phyloP scores from a whole-genome alignment of 92 coral and sea anemone species.

The Meandrina meandrites region DNA sequence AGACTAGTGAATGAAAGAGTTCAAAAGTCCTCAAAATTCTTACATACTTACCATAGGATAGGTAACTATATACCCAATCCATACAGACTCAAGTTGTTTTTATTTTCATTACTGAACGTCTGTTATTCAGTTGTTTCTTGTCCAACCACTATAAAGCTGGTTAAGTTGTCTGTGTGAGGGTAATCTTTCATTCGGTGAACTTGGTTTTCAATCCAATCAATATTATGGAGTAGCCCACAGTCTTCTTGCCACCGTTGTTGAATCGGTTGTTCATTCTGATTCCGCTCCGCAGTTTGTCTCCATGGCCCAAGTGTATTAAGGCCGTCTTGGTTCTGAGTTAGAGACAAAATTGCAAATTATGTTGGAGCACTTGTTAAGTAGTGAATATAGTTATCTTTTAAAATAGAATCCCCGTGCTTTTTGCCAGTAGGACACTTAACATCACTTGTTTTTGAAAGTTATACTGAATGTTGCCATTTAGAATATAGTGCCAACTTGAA shows the following conservation, averaged over 20 bases:
- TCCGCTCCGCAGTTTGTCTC: neutral
- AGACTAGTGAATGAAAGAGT: no score
- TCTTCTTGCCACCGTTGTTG: neutral
- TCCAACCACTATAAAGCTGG: neutral
- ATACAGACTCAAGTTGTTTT: neutral
- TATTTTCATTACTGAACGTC: neutral
- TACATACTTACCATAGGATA: neutral
- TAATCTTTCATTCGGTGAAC: neutral
- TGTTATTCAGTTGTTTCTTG: neutral
- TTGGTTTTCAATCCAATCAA: neutral
- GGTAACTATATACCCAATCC: neutral
- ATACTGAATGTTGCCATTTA: no score
- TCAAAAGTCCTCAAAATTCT: no score
- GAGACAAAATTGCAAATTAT: neutral
- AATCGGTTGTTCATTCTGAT: neutral
- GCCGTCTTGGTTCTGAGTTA: neutral
- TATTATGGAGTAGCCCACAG: neutral
- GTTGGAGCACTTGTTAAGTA: no score
- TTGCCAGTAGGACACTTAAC: no score
- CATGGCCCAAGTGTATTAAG: neutral
- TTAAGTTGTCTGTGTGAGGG: neutral
- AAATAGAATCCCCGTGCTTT: no score
- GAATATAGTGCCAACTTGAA: no score
- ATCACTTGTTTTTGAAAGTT: no score
- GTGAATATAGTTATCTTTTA: no score